Evolutionary conservation across 2,888 invertebrate species (phyloP), one percentile per base, ranked within the genome.

Genomic region (Elmis aenea): DNA sequence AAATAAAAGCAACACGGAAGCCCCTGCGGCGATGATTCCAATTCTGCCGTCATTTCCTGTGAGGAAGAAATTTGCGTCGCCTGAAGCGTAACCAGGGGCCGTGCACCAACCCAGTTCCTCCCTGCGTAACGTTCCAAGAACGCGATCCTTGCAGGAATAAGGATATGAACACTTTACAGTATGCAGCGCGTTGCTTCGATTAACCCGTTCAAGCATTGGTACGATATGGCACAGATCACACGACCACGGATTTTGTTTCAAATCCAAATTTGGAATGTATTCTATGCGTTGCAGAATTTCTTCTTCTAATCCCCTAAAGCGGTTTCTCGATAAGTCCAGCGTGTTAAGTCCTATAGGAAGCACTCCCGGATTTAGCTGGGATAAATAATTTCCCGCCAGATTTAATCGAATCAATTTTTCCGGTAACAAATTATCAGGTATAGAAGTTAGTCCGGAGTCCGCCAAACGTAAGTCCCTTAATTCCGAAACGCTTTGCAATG

Each of bases 251-350:
- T 84, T 84, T 32, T 71, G 71, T 13, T 76, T 70, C 40, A 84
- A 61, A 51, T 73, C 68, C 16, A 64, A 38, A 18, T 36, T 40
- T 18, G 45, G 45, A 12, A 60, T 42, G n/a, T 43, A 46, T 30
- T 64, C 61, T 3, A 66, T 47, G 25, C 46, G 48, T 11, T 50
- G 46, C n/a, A 81, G 60, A 11, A 71, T 61, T 1, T 72, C 68
- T 15, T 72, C 66, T 35, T 71, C 72, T 26, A 84, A 68, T 22
- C 80, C 79, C 43, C 78, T 73, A 52, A 87, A 70, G 55, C 75
- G 73, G 66, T 89, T 89, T 47, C 77, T 71, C 8, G 85, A 84
- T 51, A 88, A 67, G 65, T 88, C 85, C 42, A 88, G 66, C 53
- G 75, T 74, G 55, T 77, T 70, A 27, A 83, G 62, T 57, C 69